Evolutionary conservation across 2,113 vertebrate species (phyloP).

Genomic region (Mus musculus): GRCm39 chr10:14624501-14625000

Average conservation of each 20-base stretch:
- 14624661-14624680: not conserved
- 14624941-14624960: slow-evolving; percentile 9
- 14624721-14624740: not conserved
- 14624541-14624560: not conserved
- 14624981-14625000: not conserved
- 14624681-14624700: not conserved
- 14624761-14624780: not conserved
- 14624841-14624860: not conserved
- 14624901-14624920: not conserved
- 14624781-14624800: not conserved
- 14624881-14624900: not conserved
- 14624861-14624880: not conserved
- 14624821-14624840: not conserved
- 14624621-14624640: not conserved
- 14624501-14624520: not conserved
- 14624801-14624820: not conserved
- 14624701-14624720: not conserved
- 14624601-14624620: not conserved
- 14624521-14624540: not conserved
- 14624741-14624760: not conserved
- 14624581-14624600: not conserved
- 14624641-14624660: not conserved
- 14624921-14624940: not conserved
- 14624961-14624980: not conserved
- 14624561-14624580: not conserved